Evolutionary conservation across 2,113 vertebrate species (phyloP).

Genomic region (Xiphophorus hellerii): DNA sequence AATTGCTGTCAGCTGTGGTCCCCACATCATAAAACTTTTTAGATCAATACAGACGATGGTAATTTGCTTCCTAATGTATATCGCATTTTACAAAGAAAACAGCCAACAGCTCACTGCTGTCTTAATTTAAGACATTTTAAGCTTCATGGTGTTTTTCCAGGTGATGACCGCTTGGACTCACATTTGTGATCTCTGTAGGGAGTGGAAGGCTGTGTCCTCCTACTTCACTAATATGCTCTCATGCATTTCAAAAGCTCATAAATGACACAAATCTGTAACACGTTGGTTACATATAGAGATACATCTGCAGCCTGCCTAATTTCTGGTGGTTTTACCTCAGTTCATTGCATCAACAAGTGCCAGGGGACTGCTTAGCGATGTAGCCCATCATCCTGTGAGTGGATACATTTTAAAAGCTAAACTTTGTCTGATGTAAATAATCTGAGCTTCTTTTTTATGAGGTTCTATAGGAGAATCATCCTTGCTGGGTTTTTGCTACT

Average conservation of each 20-base stretch:
- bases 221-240: not conserved
- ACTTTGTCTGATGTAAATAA: constrained; percentile 9
- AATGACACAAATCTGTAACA: not conserved
- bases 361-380: not conserved
- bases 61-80: not conserved
- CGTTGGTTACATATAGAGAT: not conserved
- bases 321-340: not conserved
- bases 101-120: not conserved
- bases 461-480: not conserved
- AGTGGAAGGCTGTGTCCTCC: not conserved
- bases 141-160: too few species aligned
- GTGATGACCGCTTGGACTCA: too few species aligned
- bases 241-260: not conserved
- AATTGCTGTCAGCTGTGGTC: not conserved
- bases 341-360: not conserved
- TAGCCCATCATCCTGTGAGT: constrained; percentile 3
- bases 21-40: not conserved
- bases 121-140: not conserved
- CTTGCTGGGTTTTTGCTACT: constrained; percentile 19
- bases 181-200: too few species aligned
- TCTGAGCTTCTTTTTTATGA: not conserved
- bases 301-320: not conserved
- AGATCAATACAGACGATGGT: not conserved
- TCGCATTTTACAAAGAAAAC: not conserved
- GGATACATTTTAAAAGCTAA: constrained; percentile 1